Evolutionary conservation across 2,888 invertebrate species (phyloP), one percentile per base, ranked within the genome.

Genomic region (Scaptomyza caliginosa): DNA sequence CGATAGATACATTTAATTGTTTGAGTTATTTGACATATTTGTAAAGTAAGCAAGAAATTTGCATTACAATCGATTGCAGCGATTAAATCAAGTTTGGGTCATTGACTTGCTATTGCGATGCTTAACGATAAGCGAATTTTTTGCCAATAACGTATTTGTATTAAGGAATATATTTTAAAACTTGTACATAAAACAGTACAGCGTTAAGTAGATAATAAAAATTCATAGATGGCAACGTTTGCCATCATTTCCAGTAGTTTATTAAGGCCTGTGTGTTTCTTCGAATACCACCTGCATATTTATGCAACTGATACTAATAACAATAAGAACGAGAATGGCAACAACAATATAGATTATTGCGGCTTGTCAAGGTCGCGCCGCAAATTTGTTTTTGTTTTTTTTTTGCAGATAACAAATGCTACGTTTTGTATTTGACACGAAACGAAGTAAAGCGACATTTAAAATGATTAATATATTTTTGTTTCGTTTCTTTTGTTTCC

Each of bases 401-500:
- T n/a, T n/a, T n/a, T 34, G 13, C 2, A 8, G 71, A 72, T 74
- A 72, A 74, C 51, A 69, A 45, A 26, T 50, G 24, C 26, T 28
- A 32, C 6, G n/a, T 3, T 2, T 36, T 10, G 48, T 36, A 57
- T 26, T 58, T 62, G 46, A 42, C 58, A 57, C 57, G 48, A 48
- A 11, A 7, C 16, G 19, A 6, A 26, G 3, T 10, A 5, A 13
- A 16, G 2, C 50, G 40, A 56, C 38, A 48, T 60, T 66, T 55
- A 45, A 82, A 74, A 72, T 85, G 64, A 71, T 68, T 74, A 67
- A 78, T n/a, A n/a, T n/a, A n/a, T n/a, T n/a, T n/a, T n/a, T n/a
- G n/a, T n/a, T n/a, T n/a, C n/a, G n/a, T 82, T 63, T 85, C 62
- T 46, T 23, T 23, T 23, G 23, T 23, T 1, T 23, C 4, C 23